Base-by-base conservation (phyloP, 2,888 invertebrate species). In the Euplexia lucipara region DNA sequence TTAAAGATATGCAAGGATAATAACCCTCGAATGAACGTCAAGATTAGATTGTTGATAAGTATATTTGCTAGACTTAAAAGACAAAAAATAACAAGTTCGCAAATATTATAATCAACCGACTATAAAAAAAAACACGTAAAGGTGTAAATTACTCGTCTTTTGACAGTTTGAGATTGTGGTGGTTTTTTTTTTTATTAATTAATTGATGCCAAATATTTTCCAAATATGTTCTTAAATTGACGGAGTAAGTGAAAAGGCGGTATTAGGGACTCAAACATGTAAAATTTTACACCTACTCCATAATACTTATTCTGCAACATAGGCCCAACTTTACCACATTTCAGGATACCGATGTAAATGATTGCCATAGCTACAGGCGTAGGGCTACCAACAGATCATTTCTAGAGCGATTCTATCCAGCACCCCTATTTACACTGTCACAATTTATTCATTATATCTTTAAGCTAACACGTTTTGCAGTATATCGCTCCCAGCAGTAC, bases 371-470 rank as follows among this genome's bases (percentile, higher is more conserved):
- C 74, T 48, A 0, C 41, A 18, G 60, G 73, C 75, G 44, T 0
- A 49, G 10, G 14, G 59, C 65, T 65, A 57, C 70, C 48, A 70
- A 47, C 57, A 57, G 74, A 70, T 74, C 53, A 66, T 58, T 74
- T 61, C 48, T 12, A 49, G n/a, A n/a, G 60, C 48, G 76, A 70
- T 75, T 54, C 53, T 22, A 48, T 57, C 57, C 26, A 57, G 48
- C 65, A 42, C 48, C 45, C 9, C 53, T 75, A 75, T 56, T 75
- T 74, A 70, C 53, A 39, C 47, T 75, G 73, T 75, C 74, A 66
- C 74, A 47, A 71, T 74, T 74, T 75, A 74, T 74, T 74, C 71
- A 74, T 74, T 75, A 75, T 75, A 75, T 74, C 75, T 74, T 74
- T 70, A 74, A 70, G 71, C 71, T 70, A 75, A 74, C 71, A 74